These are phyloP conservation scores for Gymnoscopelus microlampas DNA, from an alignment of 2,797 vertebrate genomes.

Conservation along the genomic window DNA sequence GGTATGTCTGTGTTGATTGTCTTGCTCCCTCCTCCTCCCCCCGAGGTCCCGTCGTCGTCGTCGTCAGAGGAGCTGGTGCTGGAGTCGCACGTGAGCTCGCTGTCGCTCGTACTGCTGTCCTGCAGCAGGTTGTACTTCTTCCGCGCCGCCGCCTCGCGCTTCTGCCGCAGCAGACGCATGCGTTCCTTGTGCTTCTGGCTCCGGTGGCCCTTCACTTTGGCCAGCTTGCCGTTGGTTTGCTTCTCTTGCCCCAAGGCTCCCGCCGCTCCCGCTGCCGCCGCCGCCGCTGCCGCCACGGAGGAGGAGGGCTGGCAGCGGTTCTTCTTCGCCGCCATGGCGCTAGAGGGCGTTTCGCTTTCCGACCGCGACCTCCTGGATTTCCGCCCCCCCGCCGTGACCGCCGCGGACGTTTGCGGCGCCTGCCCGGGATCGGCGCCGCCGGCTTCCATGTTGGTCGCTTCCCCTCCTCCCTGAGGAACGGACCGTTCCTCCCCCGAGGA, in stretches of 20 bases:
- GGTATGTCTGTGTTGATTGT: slow-evolving; percentile 97
- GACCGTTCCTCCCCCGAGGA: slow-evolving; percentile 92
- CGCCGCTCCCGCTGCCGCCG: too few species aligned
- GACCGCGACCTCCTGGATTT: slow-evolving; percentile 95
- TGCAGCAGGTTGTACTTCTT: slow-evolving; percentile 98
- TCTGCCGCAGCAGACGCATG: slow-evolving; percentile 95
- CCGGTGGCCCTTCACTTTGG: slow-evolving; percentile 91
- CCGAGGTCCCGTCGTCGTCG: slow-evolving; percentile 91
- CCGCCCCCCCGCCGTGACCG: slow-evolving; percentile 73
- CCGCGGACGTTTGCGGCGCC: slow-evolving; percentile 51
- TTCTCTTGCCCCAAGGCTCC: slow-evolving; percentile 83
- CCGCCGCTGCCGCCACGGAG: too few species aligned
- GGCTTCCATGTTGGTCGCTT: slow-evolving; percentile 75
- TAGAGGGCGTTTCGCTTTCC: slow-evolving; percentile 89
- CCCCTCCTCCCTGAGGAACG: slow-evolving; percentile 62
- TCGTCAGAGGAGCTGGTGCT: slow-evolving; percentile 85
- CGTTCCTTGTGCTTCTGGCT: slow-evolving; percentile 98
- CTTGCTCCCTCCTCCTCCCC: slow-evolving; percentile 95
- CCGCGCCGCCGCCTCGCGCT: slow-evolving; percentile 93
- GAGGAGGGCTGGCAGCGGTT: slow-evolving; percentile 85
- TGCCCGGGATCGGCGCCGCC: slow-evolving; percentile 74
- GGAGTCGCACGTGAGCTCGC: slow-evolving; percentile 97
- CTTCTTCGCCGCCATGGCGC: slow-evolving; percentile 96
- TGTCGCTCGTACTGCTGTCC: slow-evolving; percentile 99
- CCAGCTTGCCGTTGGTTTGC: slow-evolving; percentile 89